These are phyloP conservation scores for Eupeodes corollae DNA, from an alignment of 1,140 invertebrate species.

Conservation along the genomic window DNA sequence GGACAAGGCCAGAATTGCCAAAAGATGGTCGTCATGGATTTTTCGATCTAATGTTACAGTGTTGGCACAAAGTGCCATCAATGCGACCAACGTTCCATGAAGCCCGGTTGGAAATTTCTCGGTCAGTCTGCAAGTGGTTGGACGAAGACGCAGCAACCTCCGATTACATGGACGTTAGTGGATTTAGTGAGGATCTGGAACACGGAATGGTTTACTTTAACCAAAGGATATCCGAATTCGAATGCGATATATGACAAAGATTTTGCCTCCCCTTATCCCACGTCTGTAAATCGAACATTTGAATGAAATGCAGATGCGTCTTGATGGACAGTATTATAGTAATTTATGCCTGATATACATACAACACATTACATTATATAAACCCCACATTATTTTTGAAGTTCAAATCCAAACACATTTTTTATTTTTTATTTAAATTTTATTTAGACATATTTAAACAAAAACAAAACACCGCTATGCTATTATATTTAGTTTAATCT, in stretches of 20 bases:
- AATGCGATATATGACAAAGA: slow-evolving; percentile 46
- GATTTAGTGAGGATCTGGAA: slow-evolving; percentile 55
- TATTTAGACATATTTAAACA: no score
- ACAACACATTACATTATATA: no score
- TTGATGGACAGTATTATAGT: no score
- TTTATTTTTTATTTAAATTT: no score
- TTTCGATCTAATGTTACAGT: slow-evolving; percentile 60
- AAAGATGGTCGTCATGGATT: slow-evolving; percentile 63
- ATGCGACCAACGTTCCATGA: slow-evolving; percentile 59
- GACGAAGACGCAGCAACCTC: slow-evolving; percentile 57
- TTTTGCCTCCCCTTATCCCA: no score
- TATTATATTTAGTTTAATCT: no score
- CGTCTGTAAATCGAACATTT: no score
- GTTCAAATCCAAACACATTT: no score
- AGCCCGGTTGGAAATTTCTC: slow-evolving; percentile 53
- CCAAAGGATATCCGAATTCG: slow-evolving; percentile 45
- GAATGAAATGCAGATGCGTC: no score
- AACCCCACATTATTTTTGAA: no score
- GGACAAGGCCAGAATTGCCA: slow-evolving; percentile 61
- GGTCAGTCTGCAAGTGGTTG: slow-evolving; percentile 33
- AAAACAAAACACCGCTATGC: no score
- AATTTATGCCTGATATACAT: no score
- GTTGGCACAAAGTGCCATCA: slow-evolving; percentile 64
- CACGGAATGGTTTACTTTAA: slow-evolving; percentile 37
- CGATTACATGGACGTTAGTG: slow-evolving; percentile 66